Base-by-base conservation (phyloP, 2,888 invertebrate genomes). In the Diarsia brunnea region DNA sequence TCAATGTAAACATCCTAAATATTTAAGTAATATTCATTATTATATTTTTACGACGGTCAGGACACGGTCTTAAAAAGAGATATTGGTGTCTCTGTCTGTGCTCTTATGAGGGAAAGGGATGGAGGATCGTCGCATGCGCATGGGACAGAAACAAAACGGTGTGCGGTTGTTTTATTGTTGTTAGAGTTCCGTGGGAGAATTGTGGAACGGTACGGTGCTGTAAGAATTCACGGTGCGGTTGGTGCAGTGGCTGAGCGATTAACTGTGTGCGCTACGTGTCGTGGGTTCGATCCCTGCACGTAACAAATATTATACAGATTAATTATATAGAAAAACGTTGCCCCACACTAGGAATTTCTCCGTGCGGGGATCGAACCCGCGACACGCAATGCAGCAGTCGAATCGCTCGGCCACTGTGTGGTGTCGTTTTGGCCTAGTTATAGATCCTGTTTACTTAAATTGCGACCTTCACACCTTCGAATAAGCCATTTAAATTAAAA, bases 1-100 rank as follows among this genome's bases (percentile, higher is more conserved):
- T 92, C 90, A 91, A 93, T 90, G 93, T 91, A 93, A 94, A 94
- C 91, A 93, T 93, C 88, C 89, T 87, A 90, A 91, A 90, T 90
- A 92, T 92, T 88, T 88, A 86, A 85, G 81, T 84, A 86, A 87
- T 85, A 87, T 82, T 84, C 80, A 86, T 85, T 87, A 81, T 89
- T 88, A 88, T 86, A 89, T 82, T 89, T 89, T 89, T 87, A 87
- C 75, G 84, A 89, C 87, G 73, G 49, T 12, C 75, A 84, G 82
- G 85, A 75, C 73, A 75, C 77, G 85, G 69, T 80, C 76, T 60
- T 51, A 75, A 87, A 87, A 83, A 83, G 61, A 79, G 73, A 78
- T 77, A 51, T 75, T 8, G 24, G 38, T 16, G 47, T 82, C 76
- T 78, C 77, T 19, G 1, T 83, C 67, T 76, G 1, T 14, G 47